Conservation (phyloP, 1,140 invertebrate species). For the Drosophila quadrilineata region DNA sequence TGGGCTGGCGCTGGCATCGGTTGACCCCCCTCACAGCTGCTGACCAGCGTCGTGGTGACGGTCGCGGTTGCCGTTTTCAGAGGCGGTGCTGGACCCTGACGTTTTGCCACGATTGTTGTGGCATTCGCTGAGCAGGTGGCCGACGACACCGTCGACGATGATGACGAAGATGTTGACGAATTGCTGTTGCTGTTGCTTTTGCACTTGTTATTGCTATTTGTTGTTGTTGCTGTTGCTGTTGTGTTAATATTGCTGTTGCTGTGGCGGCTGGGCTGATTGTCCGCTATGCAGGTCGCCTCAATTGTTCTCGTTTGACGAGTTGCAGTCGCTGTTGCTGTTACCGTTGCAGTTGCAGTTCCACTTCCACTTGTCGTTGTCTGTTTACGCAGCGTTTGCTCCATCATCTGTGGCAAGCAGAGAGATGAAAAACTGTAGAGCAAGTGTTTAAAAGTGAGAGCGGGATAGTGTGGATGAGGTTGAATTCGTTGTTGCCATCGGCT, state of each 20-base stretch:
- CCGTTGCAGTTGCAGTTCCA: neutral
- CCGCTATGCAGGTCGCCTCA: slow-evolving; percentile 53
- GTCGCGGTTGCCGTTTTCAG: slow-evolving; percentile 71
- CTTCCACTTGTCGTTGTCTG: slow-evolving; percentile 44
- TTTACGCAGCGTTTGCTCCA: slow-evolving; percentile 62
- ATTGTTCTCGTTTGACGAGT: slow-evolving; percentile 3
- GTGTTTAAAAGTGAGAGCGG: no score
- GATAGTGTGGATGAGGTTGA: no score
- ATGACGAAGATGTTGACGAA: slow-evolving; percentile 51
- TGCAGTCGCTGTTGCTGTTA: neutral
- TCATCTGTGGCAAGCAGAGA: slow-evolving; percentile 49
- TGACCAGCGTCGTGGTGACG: slow-evolving; percentile 59
- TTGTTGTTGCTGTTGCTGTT: neutral
- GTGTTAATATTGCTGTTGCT: neutral
- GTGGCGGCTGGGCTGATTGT: slow-evolving; percentile 8
- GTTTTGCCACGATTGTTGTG: slow-evolving; percentile 55
- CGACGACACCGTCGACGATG: slow-evolving; percentile 48
- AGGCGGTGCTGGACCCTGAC: slow-evolving; percentile 67
- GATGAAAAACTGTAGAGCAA: no score
- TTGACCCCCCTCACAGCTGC: slow-evolving; percentile 65
- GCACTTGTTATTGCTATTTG: slow-evolving; percentile 1
- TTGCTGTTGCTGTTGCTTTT: neutral
- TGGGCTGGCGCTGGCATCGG: slow-evolving; percentile 34
- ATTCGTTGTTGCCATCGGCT: no score
- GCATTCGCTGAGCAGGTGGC: slow-evolving; percentile 56